These are phyloP conservation scores for Periparus ater DNA, from an alignment of 2,797 vertebrate species.

Conservation along the genomic window DNA sequence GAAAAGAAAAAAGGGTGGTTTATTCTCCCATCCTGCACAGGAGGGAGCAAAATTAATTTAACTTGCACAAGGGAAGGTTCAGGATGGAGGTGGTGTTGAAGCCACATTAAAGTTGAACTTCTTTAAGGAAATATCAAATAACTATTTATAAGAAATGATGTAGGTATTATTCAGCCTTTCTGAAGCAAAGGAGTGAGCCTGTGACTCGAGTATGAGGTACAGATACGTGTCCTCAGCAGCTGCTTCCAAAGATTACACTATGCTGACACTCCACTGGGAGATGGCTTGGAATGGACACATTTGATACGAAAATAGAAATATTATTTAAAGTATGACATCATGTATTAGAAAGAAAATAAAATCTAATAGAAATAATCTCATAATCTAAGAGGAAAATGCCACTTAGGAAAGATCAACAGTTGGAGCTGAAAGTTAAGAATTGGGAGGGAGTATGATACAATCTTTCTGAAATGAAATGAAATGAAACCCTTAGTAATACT, in stretches of 20 bases:
- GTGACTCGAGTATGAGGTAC: not conserved
- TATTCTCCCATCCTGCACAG: not conserved
- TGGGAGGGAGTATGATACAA: not conserved
- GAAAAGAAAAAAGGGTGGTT: not conserved
- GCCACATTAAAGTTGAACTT: not conserved
- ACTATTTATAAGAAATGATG: not conserved
- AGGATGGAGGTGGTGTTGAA: not conserved
- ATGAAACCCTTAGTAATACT: not conserved
- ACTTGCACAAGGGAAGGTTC: not conserved
- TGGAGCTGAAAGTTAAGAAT: not conserved
- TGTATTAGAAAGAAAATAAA: not conserved
- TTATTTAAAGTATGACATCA: not conserved
- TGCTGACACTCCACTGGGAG: not conserved
- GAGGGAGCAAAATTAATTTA: not conserved
- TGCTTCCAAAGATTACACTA: not conserved
- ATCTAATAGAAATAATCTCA: not conserved
- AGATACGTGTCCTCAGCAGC: not conserved
- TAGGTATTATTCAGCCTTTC: not conserved
- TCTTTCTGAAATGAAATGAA: not conserved
- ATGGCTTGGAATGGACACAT: not conserved
- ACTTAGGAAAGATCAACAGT: not conserved
- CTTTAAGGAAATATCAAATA: not conserved
- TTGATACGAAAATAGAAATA: not conserved
- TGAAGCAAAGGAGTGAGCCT: not conserved
- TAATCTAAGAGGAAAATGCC: not conserved